These are phyloP conservation scores for Sussaba pulchella DNA, from an alignment of 2,888 invertebrate genomes.

Conservation along the genomic window DNA sequence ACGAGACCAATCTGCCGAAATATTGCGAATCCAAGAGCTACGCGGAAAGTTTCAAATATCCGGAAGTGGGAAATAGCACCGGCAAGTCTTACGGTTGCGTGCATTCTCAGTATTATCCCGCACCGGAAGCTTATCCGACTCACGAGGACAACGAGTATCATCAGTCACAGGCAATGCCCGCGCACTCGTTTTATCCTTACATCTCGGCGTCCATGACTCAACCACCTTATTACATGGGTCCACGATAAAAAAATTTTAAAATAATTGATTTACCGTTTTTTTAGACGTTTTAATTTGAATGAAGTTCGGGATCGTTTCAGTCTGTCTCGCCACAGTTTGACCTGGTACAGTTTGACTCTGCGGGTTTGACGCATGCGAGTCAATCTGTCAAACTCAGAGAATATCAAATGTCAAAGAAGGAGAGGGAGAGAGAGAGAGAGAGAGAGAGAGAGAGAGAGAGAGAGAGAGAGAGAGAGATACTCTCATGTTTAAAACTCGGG, in stretches of 20 bases:
- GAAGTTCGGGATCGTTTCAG: too few relatives aligned
- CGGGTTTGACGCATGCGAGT: too few relatives aligned
- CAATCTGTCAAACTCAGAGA: too few relatives aligned
- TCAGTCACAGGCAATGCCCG: slow-evolving; percentile 76
- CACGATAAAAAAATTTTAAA: slow-evolving; percentile 69
- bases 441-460: too few relatives aligned
- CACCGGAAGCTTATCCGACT: slow-evolving; percentile 76
- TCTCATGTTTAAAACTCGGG: too few relatives aligned
- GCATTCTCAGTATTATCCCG: slow-evolving; percentile 79
- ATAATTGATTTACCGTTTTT: neutral
- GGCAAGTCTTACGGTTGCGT: slow-evolving; percentile 79
- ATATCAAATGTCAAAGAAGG: too few relatives aligned
- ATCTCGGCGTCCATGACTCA: slow-evolving; percentile 81
- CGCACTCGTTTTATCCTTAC: slow-evolving; percentile 82
- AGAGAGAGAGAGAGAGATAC: too few relatives aligned
- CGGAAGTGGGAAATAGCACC: slow-evolving; percentile 71
- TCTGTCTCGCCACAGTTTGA: too few relatives aligned
- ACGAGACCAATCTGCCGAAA: slow-evolving; percentile 74
- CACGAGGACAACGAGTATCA: slow-evolving; percentile 81
- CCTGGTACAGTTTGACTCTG: too few relatives aligned
- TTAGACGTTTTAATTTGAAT: neutral
- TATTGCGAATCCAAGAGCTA: slow-evolving; percentile 78
- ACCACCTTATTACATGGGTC: slow-evolving; percentile 81
- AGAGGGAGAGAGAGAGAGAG: too few relatives aligned
- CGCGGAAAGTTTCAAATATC: slow-evolving; percentile 76